Percentiles rank a stretch among this genome's conserved stretches.
These are phyloP conservation scores for Hypena proboscidalis DNA, from an alignment of 2,888 invertebrate species.

Conservation along the genomic window DNA sequence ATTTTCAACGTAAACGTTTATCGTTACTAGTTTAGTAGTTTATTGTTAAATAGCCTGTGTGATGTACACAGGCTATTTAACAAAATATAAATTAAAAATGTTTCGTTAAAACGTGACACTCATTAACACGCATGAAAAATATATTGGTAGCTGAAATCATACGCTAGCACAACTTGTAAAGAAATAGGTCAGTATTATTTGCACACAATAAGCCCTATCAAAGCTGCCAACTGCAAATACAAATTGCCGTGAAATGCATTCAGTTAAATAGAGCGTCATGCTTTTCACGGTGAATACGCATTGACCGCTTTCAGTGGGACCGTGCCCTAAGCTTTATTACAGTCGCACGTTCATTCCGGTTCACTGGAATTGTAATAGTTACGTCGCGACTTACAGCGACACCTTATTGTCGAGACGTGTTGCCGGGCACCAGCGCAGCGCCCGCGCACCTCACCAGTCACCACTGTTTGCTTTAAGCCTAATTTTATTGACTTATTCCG, in stretches of 20 bases:
- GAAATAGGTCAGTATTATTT: slow-evolving; percentile 15
- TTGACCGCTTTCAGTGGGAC: slow-evolving; percentile 36
- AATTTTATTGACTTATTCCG: slow-evolving; percentile 51
- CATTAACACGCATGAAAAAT: too few species aligned
- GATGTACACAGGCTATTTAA: too few species aligned
- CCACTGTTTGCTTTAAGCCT: slow-evolving; percentile 46
- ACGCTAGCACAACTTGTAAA: too few species aligned
- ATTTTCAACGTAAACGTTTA: too few species aligned
- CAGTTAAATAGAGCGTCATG: slow-evolving; percentile 28
- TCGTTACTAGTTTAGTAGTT: too few species aligned
- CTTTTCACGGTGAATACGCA: slow-evolving; percentile 15
- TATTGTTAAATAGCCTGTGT: too few species aligned
- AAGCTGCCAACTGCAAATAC: slow-evolving; percentile 6
- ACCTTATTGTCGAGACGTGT: slow-evolving; percentile 63
- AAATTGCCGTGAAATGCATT: slow-evolving; percentile 22
- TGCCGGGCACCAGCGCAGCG: slow-evolving; percentile 19
- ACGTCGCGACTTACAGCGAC: slow-evolving; percentile 46
- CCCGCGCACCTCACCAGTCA: slow-evolving; percentile 26
- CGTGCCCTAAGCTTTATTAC: slow-evolving; percentile 48
- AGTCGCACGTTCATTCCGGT: slow-evolving; percentile 66
- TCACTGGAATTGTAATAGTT: slow-evolving; percentile 67
- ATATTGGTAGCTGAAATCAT: too few species aligned
- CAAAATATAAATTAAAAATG: too few species aligned
- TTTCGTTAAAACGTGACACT: too few species aligned
- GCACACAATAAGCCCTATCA: slow-evolving; percentile 28